These are phyloP conservation scores for Solenopsis fugax DNA, from an alignment of 1,140 invertebrate genomes.

Conservation along the genomic window DNA sequence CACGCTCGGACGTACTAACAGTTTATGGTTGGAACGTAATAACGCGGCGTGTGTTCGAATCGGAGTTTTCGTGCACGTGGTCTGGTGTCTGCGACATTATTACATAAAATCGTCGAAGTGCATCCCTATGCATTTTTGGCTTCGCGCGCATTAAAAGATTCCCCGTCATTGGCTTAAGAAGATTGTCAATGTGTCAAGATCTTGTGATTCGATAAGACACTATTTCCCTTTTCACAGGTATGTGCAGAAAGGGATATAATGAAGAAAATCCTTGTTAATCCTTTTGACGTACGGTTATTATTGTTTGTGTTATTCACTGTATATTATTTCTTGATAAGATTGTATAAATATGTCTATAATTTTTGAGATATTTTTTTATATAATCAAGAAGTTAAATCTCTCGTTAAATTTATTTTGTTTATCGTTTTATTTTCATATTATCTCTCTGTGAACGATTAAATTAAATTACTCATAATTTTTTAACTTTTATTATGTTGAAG, in stretches of 20 bases:
- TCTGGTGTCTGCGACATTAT: background rate
- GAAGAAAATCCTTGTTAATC: background rate
- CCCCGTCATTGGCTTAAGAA: background rate
- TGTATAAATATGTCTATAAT: background rate
- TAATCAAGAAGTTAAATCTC: background rate
- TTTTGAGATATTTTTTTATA: background rate
- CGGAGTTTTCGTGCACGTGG: background rate
- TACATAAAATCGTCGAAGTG: background rate
- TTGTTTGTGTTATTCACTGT: background rate
- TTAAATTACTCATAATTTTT: background rate
- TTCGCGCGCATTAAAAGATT: background rate
- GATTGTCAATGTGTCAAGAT: background rate
- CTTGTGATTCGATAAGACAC: background rate
- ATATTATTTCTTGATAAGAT: background rate
- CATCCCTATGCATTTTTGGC: background rate
- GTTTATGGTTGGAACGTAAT: background rate
- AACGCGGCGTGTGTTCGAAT: background rate
- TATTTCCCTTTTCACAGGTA: background rate
- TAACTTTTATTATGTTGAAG: background rate
- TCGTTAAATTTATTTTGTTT: conserved; percentile 1
- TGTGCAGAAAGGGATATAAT: background rate
- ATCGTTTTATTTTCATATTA: background rate
- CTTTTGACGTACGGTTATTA: background rate
- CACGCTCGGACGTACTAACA: background rate
- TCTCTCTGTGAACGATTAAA: background rate